Base-by-base conservation (phyloP, 2,797 vertebrate species). In the Acomys russatus region DNA sequence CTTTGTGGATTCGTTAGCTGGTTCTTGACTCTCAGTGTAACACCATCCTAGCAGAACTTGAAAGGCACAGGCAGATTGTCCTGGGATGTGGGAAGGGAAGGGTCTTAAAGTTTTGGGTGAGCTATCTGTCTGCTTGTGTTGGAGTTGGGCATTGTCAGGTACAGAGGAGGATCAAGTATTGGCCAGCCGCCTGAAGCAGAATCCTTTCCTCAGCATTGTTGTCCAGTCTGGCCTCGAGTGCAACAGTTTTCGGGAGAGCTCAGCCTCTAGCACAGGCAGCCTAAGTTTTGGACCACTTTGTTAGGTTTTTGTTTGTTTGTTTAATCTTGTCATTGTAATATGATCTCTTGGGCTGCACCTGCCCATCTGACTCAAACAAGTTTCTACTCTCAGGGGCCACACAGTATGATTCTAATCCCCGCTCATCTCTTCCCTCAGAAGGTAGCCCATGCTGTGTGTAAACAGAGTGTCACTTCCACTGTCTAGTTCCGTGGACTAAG, bases 171-270 rank as follows among this genome's bases (percentile, higher is more conserved):
- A 33, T 35, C 38, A 51, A 22, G 4, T 2, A 4, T 9, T 1
- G 30, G 22, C 71, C 10, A 61, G 49, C 6, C 28, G 1, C 2
- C 17, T 33, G 1, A 25, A 20, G 22, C 25, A 10, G 33, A n/a
- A 3, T 30, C 56, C 18, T 4, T 8, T 6, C 17, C 18, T 33
- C 38, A 59, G 6, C 22, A 0, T 35, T 25, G 9, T 0, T 9
- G n/a, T 71, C 44, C 25, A 73, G 56, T 17, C 51, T 71, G 22
- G 28, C 22, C 30, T 73, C 17, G 49, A 44, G 74, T 1, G 14
- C 33, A 22, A 17, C 2, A 7, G 44, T 22, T 79, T 1, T 66
- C 22, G 33, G 10, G 1, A 54, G 73, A 3, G 22, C 33, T 23
- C 1, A 20, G 30, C 66, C 38, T 89, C 54, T 23, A 3, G 15